A percentile compares a stretch with the other conserved stretches of the same genome.
Conservation (phyloP, 2,797 vertebrate genomes). For the Perodicticus potto region DNA sequence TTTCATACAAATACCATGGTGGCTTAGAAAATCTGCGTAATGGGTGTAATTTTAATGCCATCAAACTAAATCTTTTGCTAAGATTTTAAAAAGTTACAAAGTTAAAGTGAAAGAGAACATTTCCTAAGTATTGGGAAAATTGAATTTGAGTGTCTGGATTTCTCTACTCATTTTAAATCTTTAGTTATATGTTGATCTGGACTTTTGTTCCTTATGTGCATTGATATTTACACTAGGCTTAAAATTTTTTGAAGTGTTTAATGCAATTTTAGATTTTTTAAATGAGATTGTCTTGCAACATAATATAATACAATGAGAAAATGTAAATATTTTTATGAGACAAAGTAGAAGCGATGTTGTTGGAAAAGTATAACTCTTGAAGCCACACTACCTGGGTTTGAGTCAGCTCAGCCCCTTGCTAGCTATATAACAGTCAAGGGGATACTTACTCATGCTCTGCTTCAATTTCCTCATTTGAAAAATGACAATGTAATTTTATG, state of each 20-base stretch:
- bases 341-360: not conserved
- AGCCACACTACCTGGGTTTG: not conserved
- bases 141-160: not conserved
- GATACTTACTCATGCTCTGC: not conserved
- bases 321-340: not conserved
- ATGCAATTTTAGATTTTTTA: not conserved
- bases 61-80: not conserved
- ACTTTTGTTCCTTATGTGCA: not conserved
- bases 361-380: not conserved
- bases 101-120: not conserved
- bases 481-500: not conserved
- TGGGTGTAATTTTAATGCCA: not conserved
- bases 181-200: not conserved
- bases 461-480: not conserved
- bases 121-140: not conserved
- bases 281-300: not conserved
- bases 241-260: not conserved
- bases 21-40: not conserved
- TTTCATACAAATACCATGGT: not conserved
- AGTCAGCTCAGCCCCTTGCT: not conserved
- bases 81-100: not conserved
- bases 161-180: not conserved
- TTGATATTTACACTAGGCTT: not conserved
- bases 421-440: not conserved
- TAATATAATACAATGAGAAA: not conserved